These are phyloP conservation scores for Andrena chrysosceles DNA, from an alignment of 2,888 invertebrate species.

Conservation along the genomic window DNA sequence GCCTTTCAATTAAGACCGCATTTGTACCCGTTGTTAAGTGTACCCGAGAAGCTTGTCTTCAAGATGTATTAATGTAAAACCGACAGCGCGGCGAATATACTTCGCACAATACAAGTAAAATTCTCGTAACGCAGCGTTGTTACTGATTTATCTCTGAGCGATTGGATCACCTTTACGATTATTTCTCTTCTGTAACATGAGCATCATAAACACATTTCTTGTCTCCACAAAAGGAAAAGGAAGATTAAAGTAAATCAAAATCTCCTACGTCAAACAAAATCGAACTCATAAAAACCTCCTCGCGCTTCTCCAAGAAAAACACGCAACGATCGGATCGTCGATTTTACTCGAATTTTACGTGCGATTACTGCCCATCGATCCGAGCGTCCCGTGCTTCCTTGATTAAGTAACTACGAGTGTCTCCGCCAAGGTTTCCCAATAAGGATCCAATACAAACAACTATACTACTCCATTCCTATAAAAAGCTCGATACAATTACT, in stretches of 20 bases:
- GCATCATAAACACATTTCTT: constrained; percentile 58
- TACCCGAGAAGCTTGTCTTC: constrained; percentile 17
- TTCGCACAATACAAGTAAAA: constrained; percentile 10
- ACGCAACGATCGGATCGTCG: not conserved
- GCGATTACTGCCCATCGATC: not conserved
- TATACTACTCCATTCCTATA: too few species aligned
- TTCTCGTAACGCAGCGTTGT: not conserved
- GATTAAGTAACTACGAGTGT: too few species aligned
- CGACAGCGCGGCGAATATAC: not conserved
- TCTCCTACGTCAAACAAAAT: constrained; percentile 1
- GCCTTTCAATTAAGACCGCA: constrained; percentile 1
- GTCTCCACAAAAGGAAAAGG: constrained; percentile 16
- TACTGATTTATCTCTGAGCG: not conserved
- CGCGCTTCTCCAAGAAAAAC: not conserved
- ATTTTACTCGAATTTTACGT: not conserved
- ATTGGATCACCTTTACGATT: constrained; percentile 2
- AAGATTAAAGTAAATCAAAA: constrained; percentile 9
- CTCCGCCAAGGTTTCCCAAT: too few species aligned
- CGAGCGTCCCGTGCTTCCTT: too few species aligned
- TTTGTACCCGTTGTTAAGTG: constrained; percentile 19
- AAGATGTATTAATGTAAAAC: constrained; percentile 21
- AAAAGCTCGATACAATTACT: too few species aligned
- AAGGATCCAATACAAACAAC: too few species aligned
- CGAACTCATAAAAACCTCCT: not conserved
- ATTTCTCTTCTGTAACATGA: not conserved